Evolutionary conservation across 2,797 vertebrate species (phyloP), one percentile per base, ranked within the genome.

Genomic region (Myotis planiceps): DNA sequence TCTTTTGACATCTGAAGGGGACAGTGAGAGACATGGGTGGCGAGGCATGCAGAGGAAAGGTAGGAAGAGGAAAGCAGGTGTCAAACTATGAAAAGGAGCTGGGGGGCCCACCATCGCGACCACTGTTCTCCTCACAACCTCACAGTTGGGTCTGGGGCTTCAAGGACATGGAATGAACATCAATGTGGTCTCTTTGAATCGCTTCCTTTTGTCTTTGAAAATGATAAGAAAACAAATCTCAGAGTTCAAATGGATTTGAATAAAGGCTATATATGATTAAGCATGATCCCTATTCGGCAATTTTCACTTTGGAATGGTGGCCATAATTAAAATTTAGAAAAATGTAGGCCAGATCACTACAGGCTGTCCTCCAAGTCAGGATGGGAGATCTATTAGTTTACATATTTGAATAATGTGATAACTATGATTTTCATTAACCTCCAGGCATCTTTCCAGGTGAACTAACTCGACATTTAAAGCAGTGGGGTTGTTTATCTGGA

Each of bases 161-260:
- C 79, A 72, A 27, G 34, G 29, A 19, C 88, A 66, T 63, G 27
- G 81, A 29, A 2, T 0, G 0, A 27, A 95, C 65, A 32, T 19
- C 32, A 39, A 75, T 10, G 3, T 6, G 60, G 66, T 45, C 51
- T 79, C 39, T 72, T 93, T 37, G 49, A 92, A 34, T 1, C 29
- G 29, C 88, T 93, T 15, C 51, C 83, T 93, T 97, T 42, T 45
- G 32, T 92, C 90, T 97, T 89, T 86, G 63, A 69, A 69, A 94
- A 58, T 80, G 85, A 9, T 51, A 90, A 60, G 75, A 72, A 0
- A 95, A 39, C 6, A 65, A 71, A 96, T 42, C 45, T 74, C 45
- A 89, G 83, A 32, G 14, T 80, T 97, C 81, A 89, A 42, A 39
- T 13, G 13, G 75, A 63, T 85, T 95, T 1, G 0, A 94, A 96